Percentiles rank a stretch among this genome's conserved stretches.
These are phyloP conservation scores for Tetrax tetrax DNA, from an alignment of 2,113 vertebrate species.

Conservation along the genomic window DNA sequence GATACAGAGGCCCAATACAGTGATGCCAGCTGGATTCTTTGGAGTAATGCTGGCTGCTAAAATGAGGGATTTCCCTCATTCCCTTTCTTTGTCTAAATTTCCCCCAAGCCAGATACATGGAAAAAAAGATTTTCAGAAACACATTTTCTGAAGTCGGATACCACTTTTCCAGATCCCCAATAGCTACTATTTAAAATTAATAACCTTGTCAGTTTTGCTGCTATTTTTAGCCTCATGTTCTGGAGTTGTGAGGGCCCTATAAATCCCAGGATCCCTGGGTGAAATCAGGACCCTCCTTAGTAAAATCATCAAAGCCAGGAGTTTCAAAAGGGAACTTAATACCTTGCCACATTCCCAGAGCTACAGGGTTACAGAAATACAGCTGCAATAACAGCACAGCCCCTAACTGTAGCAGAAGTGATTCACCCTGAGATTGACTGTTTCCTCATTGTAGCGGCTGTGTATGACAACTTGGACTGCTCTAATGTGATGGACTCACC, in stretches of 20 bases:
- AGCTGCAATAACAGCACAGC: not conserved
- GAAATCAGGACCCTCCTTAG: not conserved
- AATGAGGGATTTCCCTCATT: not conserved
- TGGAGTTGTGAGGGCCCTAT: not conserved
- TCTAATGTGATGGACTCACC: slow-evolving; percentile 79
- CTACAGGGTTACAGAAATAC: not conserved
- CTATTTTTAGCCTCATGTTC: not conserved
- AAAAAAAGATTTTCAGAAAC: not conserved
- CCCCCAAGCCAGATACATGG: not conserved
- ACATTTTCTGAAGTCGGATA: not conserved
- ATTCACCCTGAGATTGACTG: not conserved
- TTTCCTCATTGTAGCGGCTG: slow-evolving; percentile 76
- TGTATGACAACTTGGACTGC: slow-evolving; percentile 87
- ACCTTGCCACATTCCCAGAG: not conserved
- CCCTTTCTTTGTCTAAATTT: not conserved
- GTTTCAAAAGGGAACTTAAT: not conserved
- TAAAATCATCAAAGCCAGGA: not conserved
- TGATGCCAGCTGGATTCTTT: not conserved
- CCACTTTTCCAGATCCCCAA: not conserved
- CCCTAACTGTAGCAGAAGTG: not conserved
- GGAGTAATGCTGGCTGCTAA: not conserved
- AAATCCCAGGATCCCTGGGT: not conserved
- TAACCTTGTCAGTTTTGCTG: not conserved
- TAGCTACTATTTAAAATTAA: not conserved
- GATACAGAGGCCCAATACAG: not conserved